Conservation (phyloP, 2,888 invertebrate species). For the Parthenolecanium corni region DNA sequence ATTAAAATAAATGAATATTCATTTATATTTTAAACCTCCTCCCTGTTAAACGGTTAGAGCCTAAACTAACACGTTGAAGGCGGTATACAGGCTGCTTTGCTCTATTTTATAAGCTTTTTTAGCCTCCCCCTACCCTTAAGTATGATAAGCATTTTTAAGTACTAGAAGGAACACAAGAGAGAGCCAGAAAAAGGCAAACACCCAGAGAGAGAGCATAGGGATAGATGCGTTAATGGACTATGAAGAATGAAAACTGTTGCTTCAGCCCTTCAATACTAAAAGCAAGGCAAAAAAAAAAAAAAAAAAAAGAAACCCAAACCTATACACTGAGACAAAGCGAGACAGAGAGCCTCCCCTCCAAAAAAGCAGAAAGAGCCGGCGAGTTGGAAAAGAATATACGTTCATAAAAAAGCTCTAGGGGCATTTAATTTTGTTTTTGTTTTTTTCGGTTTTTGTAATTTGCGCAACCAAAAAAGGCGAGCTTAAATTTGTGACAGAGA, state of each 20-base stretch:
- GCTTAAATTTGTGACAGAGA: too few species aligned
- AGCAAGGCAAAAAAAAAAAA: too few species aligned
- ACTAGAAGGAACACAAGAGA: neutral
- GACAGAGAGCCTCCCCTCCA: slow-evolving; percentile 1
- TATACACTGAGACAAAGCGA: neutral
- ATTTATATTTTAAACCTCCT: slow-evolving; percentile 16
- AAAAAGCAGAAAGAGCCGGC: neutral
- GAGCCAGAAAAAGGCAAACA: neutral
- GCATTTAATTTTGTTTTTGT: too few species aligned
- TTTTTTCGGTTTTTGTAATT: too few species aligned
- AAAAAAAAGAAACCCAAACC: too few species aligned
- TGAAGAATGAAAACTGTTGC: slow-evolving; percentile 20
- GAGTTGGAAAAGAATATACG: too few species aligned
- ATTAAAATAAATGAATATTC: slow-evolving; percentile 23
- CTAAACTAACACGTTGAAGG: slow-evolving; percentile 19
- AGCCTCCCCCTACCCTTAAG: neutral
- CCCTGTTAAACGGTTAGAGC: slow-evolving; percentile 18
- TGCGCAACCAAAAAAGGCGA: too few species aligned
- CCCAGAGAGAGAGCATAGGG: neutral
- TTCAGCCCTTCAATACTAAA: neutral
- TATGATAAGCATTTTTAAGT: neutral
- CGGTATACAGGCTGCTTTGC: slow-evolving; percentile 2
- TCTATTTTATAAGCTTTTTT: neutral
- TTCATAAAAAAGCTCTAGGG: too few species aligned
- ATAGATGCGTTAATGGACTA: slow-evolving; percentile 17